Base-by-base conservation (phyloP, 2,113 vertebrate genomes). In the Myotis davidii region DNA sequence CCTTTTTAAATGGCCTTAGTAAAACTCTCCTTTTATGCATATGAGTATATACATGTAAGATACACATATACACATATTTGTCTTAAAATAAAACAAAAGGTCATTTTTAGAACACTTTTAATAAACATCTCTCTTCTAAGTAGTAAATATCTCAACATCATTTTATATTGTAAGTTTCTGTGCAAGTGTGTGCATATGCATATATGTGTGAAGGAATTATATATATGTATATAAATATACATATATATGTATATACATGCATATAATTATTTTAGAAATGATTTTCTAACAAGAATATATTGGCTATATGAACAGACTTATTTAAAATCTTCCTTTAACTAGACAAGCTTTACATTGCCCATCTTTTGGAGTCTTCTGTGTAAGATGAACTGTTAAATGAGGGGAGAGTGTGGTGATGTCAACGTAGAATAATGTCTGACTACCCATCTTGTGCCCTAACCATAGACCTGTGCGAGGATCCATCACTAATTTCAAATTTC, bases 401-500 rank as follows among this genome's bases (percentile, higher is more conserved):
- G 50, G 34, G 13, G 32, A 61, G 72, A 39, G 25, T 65, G 39
- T n/a, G 74, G 48, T n/a, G 9, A 50, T 90, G 20, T 91, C 82
- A 90, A 84, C 20, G 84, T n/a, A 74, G 94, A 91, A 72, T 20
- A 14, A 88, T 85, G 29, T 74, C 95, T 90, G 54, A 85, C 42
- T 59, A 9, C 81, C 39, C 34, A 12, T 94, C 65, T 77, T 95
- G 20, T 7, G 76, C 18, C 87, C 72, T 95, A 5, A 4, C n/a
- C 86, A 94, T 20, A 97, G 88, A 85, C 56, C 61, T 78, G 27
- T 32, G 42, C 37, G 20, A 79, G 96, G 45, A 54, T 97, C 82
- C 90, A 67, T 85, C 88, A 94, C 90, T 79, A 74, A 92, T 95
- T 78, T 98, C 32, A 85, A 27, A 0, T 96, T 98, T 97, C 70